phyloP scores from a whole-genome alignment of 2,888 invertebrate genomes.

The Adelphocoris suturalis region DNA sequence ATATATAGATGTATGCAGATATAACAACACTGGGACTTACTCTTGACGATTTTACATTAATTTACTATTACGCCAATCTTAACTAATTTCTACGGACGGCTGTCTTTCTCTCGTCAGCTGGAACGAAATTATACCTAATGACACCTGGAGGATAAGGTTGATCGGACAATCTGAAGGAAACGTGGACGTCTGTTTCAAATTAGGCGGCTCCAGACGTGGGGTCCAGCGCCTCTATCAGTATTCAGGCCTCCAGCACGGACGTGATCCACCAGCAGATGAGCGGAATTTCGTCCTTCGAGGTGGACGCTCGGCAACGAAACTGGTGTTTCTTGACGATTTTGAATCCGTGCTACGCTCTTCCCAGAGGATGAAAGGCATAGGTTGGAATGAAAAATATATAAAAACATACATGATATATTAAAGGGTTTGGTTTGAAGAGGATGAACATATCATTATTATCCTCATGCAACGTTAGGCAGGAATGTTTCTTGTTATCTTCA shows the following conservation, averaged over 20 bases:
- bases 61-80: too few species aligned
- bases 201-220: conserved; percentile 4
- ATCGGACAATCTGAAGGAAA: conserved; percentile 36
- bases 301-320: conserved; percentile 19
- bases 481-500: too few species aligned
- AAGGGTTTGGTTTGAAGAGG: too few species aligned
- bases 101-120: too few species aligned
- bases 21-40: too few species aligned
- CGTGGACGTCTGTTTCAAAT: conserved; percentile 61
- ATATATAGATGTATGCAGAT: too few species aligned
- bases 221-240: conserved; percentile 47
- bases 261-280: conserved; percentile 67
- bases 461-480: too few species aligned
- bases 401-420: too few species aligned
- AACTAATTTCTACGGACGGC: too few species aligned
- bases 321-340: not conserved
- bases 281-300: conserved; percentile 41
- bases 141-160: not conserved
- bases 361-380: not conserved
- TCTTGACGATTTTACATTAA: too few species aligned
- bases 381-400: not conserved
- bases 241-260: conserved; percentile 58
- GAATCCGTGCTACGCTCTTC: conserved; percentile 26
- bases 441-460: too few species aligned
- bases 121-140: not conserved